A percentile compares a stretch with the other conserved stretches of the same genome.
These are phyloP conservation scores for Coleophora deauratella DNA, from an alignment of 2,888 invertebrate species.

Conservation along the genomic window DNA sequence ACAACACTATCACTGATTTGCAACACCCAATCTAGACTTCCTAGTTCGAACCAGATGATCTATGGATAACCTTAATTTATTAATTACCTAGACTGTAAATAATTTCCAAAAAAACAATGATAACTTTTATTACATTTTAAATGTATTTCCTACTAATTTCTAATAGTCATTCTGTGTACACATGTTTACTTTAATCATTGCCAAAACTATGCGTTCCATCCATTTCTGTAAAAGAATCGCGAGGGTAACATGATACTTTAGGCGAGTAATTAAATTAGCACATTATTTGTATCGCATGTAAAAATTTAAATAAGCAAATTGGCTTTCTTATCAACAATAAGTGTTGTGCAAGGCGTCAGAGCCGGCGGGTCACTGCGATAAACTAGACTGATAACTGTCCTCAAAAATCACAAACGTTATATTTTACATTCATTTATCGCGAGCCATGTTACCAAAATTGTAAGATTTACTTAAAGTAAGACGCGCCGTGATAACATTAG, in stretches of 20 bases:
- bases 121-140: too few relatives aligned
- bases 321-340: slow-evolving; percentile 39
- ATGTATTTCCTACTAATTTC: too few relatives aligned
- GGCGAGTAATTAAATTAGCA: neutral
- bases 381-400: slow-evolving; percentile 36
- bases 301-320: slow-evolving; percentile 34
- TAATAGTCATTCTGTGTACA: too few relatives aligned
- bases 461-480: slow-evolving; percentile 25
- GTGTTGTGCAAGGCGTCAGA: slow-evolving; percentile 52
- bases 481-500: slow-evolving; percentile 25
- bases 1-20: neutral
- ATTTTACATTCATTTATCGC: slow-evolving; percentile 42
- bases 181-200: too few relatives aligned
- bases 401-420: slow-evolving; percentile 39
- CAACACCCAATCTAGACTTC: too few relatives aligned
- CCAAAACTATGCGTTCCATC: neutral
- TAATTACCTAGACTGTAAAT: too few relatives aligned
- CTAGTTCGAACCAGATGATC: too few relatives aligned
- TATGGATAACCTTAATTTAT: too few relatives aligned
- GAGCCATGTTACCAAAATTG: slow-evolving; percentile 28
- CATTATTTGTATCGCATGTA: slow-evolving; percentile 1
- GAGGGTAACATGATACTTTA: neutral
- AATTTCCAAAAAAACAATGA: too few relatives aligned
- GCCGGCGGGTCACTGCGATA: slow-evolving; percentile 51
- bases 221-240: neutral